Evolutionary conservation across 2,113 vertebrate genomes (phyloP), one percentile per base, ranked within the genome.

Genomic region (Leptocoma aspasia): DNA sequence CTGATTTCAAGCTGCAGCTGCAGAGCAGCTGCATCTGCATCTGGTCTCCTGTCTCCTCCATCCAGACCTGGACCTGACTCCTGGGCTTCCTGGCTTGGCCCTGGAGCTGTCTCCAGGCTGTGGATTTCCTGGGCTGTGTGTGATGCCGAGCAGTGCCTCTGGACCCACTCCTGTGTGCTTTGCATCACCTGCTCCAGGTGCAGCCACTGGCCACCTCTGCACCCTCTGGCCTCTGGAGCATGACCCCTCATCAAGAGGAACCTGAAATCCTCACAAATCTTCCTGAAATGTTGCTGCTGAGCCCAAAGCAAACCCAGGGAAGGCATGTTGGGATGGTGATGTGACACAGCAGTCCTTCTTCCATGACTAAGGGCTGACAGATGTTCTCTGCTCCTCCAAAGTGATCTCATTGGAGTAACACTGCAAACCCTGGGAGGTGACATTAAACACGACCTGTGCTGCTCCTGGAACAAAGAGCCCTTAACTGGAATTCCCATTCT

Each of bases 161-260:
- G 42, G 44, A 81, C 28, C 33, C 54, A 27, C 2, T 6, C 59
- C 52, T 42, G 23, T 5, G 8, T 26, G 33, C 47, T 70, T 42
- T 22, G 3, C 5, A 1, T 31, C 15, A 21, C 15, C 28, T 7
- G 2, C 4, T 10, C 16, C 13, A 47, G 11, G 30, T 19, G 27
- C 44, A 59, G 39, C 49, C 0, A 0, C 1, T 0, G 2, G 49
- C 35, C 49, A 30, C 12, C 2, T 3, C 17, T 3, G 71, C 23
- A 63, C 5, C 33, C 44, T 33, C 41, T 5, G 11, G 65, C 28
- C n/a, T 65, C 33, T 41, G 50, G 13, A 56, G 26, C 1, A 0
- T 52, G 2, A 2, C 9, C 78, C 17, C 21, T 77, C 7, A 0
- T 37, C 44, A 69, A 82, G 39, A 82, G 22, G 13, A 15, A 22